Evolutionary conservation across 2,888 invertebrate species (phyloP), one percentile per base, ranked within the genome.

Genomic region (Argyresthia goedartella): DNA sequence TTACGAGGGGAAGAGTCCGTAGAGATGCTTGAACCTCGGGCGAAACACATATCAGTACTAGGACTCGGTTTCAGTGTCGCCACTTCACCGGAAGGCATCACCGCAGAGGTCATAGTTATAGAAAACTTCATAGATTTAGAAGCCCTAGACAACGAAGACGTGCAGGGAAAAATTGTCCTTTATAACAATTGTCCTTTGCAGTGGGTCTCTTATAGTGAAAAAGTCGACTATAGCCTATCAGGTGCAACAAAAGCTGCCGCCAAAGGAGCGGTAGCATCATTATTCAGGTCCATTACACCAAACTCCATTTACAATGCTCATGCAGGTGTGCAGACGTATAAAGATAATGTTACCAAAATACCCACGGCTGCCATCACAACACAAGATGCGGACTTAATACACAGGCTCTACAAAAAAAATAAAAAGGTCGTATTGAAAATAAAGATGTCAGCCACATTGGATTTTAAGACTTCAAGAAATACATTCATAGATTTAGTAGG

Each of bases 271-370:
- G 88, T 93, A 10, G 95, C 94, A 0, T 88, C 91, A 10, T 76
- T 96, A 56, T 89, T 95, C 7, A 85, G 92, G 55, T 94, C 95
- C 0, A 88, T 94, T 8, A 89, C 95, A 0, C 93, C 94, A 0
- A 92, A 91, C 67, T 95, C 95, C 0, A 88, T 95, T 42, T 88
- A 92, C 60, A 89, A 92, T 0, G 93, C 94, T 0, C 95, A 95
- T 62, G 92, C 95, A 0, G 95, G 95, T 1, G 82, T 88, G 71
- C 91, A 92, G 80, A 68, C 61, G 0, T 94, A 94, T 61, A 78
- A 63, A 0, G 78, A 86, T 1, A 88, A 84, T 55, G 81, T 91
- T 0, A 78, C 78, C 4, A 85, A 90, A 76, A 94, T 95, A 52
- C 94, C 94, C 7, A 88, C 90, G 0, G 93, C 92, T 43, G 91